These are phyloP conservation scores for Plecturocebus donacophilus DNA, from an alignment of 2,113 vertebrate genomes.

Conservation along the genomic window DNA sequence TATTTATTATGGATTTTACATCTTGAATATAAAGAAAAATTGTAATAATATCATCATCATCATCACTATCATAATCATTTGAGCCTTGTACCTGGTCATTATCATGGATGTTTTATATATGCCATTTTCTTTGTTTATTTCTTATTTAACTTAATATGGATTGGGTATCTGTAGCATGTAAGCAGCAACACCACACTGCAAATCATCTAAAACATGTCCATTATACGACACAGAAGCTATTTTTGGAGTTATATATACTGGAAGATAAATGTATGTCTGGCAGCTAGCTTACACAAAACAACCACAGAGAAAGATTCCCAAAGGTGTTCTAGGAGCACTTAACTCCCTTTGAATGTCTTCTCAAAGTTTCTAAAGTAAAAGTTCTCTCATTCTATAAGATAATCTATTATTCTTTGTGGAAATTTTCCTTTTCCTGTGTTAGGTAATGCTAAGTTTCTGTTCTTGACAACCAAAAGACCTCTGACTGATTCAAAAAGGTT, in stretches of 20 bases:
- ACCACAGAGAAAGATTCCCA: background rate
- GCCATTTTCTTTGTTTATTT: too few species aligned
- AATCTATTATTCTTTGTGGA: background rate
- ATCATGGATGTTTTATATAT: background rate
- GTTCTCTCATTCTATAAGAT: background rate
- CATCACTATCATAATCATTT: background rate
- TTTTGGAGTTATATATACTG: rapidly evolving
- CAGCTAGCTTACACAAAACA: background rate
- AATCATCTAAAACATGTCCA: background rate
- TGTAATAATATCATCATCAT: background rate
- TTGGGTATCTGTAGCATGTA: background rate
- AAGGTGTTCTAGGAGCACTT: too few species aligned
- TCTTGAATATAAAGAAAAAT: background rate
- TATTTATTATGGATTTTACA: background rate
- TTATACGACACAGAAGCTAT: background rate
- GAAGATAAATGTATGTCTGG: background rate
- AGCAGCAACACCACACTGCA: background rate
- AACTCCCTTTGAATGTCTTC: background rate
- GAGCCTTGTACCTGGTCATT: background rate
- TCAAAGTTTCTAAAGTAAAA: background rate
- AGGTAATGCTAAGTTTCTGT: background rate
- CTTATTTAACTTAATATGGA: background rate
- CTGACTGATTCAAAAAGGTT: background rate
- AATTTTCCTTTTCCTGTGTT: background rate
- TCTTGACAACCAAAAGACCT: background rate